Evolutionary conservation across 1,140 invertebrate genomes (phyloP), one percentile per base, ranked within the genome.

Genomic region (Nebria ingens): DNA sequence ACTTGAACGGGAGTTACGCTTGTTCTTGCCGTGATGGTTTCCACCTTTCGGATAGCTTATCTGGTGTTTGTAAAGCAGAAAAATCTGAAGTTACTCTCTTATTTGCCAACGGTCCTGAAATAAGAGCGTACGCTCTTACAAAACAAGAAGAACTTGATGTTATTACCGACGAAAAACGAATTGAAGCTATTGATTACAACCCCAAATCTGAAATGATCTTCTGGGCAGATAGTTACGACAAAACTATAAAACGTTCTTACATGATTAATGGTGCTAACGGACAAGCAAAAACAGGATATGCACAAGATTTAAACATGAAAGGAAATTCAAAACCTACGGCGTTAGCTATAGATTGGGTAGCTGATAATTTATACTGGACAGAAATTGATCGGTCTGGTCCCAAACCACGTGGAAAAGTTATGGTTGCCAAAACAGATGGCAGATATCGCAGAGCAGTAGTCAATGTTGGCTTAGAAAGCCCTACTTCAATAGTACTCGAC

Each of bases 351-450:
- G 94, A 98, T 69, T 97, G 93, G 88, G 78, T 96, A 13, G 88
- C 84, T 3, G 87, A 86, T 51, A 97, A 97, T 72, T 72, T 97
- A 0, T 98, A 96, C 67, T 97, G 93, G 93, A 90, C 90, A 0
- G 93, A 97, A 68, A 79, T 85, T 0, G 89, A 93, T 62, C 67
- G 83, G 17, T 82, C 82, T 0, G 84, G 85, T 0, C 79, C 82
- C 0, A 85, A 85, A 65, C 79, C 82, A 0, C 75, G 79, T 38
- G 86, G 91, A 12, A 76, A 84, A 54, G 82, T 97, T 1, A 85
- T 94, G 76, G 91, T 96, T 0, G 82, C 91, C 1, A 86, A 87
- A 65, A 83, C 85, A 1, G 94, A 97, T 68, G 94, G 94, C 4
- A 74, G 93, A 45, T 98, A 98, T 66, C 76, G 87, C 56, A 74